These are phyloP conservation scores for Aldabrachelys gigantea DNA, from an alignment of 2,113 vertebrate genomes.

Conservation along the genomic window DNA sequence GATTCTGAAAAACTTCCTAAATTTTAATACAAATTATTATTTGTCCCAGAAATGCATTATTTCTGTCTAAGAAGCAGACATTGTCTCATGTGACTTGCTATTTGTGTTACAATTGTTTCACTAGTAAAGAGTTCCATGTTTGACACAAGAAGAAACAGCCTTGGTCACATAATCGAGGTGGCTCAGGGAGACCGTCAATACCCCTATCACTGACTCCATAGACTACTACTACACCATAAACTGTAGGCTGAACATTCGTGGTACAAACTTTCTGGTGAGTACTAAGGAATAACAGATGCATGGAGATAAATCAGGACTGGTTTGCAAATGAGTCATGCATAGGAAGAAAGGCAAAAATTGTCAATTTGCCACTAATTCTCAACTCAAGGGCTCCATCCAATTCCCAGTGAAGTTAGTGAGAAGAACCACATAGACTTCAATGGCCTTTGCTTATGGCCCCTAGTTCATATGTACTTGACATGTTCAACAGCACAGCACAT, in stretches of 20 bases:
- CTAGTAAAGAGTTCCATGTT: neutral
- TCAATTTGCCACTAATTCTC: neutral
- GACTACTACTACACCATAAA: neutral
- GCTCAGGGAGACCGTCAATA: neutral
- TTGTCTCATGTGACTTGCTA: neutral
- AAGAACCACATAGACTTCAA: neutral
- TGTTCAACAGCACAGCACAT: neutral
- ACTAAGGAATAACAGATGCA: neutral
- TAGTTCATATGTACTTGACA: neutral
- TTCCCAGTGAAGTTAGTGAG: neutral
- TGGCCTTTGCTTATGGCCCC: neutral
- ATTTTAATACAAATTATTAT: conserved; percentile 10
- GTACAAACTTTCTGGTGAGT: neutral
- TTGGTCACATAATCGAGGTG: neutral
- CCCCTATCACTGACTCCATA: neutral
- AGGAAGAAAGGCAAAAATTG: neutral
- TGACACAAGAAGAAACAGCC: neutral
- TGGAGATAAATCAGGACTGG: neutral
- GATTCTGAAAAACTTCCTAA: neutral
- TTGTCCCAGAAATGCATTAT: neutral
- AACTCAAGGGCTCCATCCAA: neutral
- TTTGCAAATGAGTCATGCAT: neutral
- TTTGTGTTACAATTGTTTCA: conserved; percentile 25
- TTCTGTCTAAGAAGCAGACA: neutral
- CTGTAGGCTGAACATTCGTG: neutral